phyloP scores from a whole-genome alignment of 2,888 invertebrate species.

The Lycaena phlaeas region DNA sequence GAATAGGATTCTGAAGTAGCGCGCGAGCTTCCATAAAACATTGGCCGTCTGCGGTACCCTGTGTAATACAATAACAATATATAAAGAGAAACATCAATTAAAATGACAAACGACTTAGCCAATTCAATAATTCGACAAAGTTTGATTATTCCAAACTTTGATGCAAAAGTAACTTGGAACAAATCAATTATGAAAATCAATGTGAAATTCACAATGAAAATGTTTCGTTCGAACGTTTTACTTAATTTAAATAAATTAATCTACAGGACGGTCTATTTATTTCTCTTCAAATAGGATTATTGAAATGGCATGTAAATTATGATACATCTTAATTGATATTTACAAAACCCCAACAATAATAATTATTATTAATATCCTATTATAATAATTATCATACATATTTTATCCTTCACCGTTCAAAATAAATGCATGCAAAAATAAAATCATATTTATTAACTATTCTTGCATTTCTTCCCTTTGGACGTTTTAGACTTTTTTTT shows the following conservation, averaged over 20 bases:
- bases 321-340: constrained; percentile 48
- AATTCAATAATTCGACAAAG: constrained; percentile 11
- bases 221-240: neutral
- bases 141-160: constrained; percentile 4
- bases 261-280: neutral
- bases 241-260: neutral
- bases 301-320: neutral
- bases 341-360: constrained; percentile 30
- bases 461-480: neutral
- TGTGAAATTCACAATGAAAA: neutral
- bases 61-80: constrained; percentile 34
- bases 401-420: constrained; percentile 18
- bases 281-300: neutral
- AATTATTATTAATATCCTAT: constrained; percentile 2
- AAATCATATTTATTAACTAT: neutral
- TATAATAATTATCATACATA: neutral
- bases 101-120: constrained; percentile 18
- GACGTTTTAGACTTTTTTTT: constrained; percentile 10
- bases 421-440: constrained; percentile 4
- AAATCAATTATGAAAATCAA: neutral
- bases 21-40: constrained; percentile 69
- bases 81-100: constrained; percentile 33
- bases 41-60: constrained; percentile 71
- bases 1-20: constrained; percentile 66
- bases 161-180: constrained; percentile 9